Evolutionary conservation across 2,888 invertebrate species (phyloP).

Genomic region (Hyles lineata): DNA sequence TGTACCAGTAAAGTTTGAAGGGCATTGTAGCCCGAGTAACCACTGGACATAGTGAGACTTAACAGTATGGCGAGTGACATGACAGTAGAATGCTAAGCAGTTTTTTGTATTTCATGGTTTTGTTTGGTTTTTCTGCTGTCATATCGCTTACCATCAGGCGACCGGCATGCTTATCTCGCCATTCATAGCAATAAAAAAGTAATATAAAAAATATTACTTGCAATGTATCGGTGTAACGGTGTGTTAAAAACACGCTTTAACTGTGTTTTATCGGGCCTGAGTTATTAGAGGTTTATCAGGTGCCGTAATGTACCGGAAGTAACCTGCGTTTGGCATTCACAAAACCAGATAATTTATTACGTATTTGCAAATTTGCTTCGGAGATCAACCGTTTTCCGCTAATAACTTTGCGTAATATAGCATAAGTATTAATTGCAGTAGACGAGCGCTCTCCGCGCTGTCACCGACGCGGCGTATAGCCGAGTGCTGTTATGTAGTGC

Average conservation of each 20-base stretch:
- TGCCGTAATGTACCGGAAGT: slow-evolving; percentile 50
- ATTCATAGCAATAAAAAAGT: background rate
- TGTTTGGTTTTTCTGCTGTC: too few species aligned
- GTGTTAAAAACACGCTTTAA: slow-evolving; percentile 43
- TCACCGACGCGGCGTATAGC: background rate
- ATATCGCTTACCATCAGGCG: too few species aligned
- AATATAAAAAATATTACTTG: background rate
- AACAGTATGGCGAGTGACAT: too few species aligned
- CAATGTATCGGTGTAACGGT: slow-evolving; percentile 35
- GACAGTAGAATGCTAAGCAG: too few species aligned
- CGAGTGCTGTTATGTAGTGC: too few species aligned
- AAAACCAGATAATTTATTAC: slow-evolving; percentile 7
- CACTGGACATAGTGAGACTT: too few species aligned
- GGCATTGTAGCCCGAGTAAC: too few species aligned
- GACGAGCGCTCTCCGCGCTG: background rate
- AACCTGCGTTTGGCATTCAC: slow-evolving; percentile 19
- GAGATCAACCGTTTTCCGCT: background rate
- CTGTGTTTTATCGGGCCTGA: slow-evolving; percentile 48
- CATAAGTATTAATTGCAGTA: background rate
- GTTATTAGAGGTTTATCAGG: slow-evolving; percentile 59
- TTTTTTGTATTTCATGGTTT: too few species aligned
- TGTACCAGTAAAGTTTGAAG: too few species aligned
- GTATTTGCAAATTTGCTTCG: background rate
- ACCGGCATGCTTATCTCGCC: too few species aligned
- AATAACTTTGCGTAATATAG: too few species aligned